phyloP scores from a whole-genome alignment of 1,140 invertebrate genomes.

The Manduca sexta region DNA sequence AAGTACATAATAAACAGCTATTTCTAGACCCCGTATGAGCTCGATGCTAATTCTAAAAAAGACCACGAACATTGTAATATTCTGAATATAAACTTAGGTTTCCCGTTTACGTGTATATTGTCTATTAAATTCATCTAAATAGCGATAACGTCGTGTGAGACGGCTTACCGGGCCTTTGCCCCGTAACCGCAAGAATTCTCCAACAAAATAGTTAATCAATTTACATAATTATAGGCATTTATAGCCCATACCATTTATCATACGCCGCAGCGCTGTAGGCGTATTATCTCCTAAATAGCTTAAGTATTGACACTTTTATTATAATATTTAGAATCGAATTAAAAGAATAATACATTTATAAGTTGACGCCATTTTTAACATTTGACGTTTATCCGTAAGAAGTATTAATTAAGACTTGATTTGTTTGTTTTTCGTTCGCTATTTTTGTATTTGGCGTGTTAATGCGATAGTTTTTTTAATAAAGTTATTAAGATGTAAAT shows the following conservation, averaged over 20 bases:
- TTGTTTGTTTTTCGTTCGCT: too few species aligned
- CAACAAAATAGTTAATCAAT: slow-evolving; percentile 11
- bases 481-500: too few species aligned
- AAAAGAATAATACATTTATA: slow-evolving; percentile 3
- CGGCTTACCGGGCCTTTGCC: background rate
- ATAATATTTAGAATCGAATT: background rate
- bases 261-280: slow-evolving; percentile 4
- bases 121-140: background rate
- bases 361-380: background rate
- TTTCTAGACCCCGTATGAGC: background rate
- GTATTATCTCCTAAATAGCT: slow-evolving; percentile 10
- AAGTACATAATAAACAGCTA: background rate
- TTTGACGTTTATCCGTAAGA: background rate
- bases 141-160: background rate
- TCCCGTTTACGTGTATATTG: background rate
- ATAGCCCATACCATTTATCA: slow-evolving; percentile 9
- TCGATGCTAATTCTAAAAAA: background rate
- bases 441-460: too few species aligned
- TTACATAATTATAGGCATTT: slow-evolving; percentile 14
- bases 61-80: too few species aligned
- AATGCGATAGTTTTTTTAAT: too few species aligned
- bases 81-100: too few species aligned
- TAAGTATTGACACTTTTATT: slow-evolving; percentile 9
- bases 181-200: slow-evolving; percentile 2
- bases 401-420: too few species aligned